phyloP scores from a whole-genome alignment of 2,797 vertebrate genomes.

The Phalloptychus januarius region DNA sequence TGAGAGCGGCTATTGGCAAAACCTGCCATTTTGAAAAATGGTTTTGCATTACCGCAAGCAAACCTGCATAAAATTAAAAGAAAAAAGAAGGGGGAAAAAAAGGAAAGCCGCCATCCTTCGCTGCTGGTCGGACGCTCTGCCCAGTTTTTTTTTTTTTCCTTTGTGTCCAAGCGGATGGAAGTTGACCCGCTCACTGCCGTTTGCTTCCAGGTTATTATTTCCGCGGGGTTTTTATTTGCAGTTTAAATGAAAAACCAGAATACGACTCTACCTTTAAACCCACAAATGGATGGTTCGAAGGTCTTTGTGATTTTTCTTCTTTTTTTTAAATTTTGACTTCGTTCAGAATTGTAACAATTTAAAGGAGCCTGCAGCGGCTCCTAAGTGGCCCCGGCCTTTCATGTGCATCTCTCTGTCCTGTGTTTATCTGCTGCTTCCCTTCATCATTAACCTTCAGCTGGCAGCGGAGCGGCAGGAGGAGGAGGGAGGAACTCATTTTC shows the following conservation, averaged over 20 bases:
- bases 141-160: slow-evolving; percentile 62
- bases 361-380: not conserved
- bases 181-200: slow-evolving; percentile 6
- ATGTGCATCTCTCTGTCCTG: slow-evolving; percentile 55
- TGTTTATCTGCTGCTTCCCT: slow-evolving; percentile 61
- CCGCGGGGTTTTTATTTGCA: not conserved
- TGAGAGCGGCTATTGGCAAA: slow-evolving; percentile 16
- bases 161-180: slow-evolving; percentile 26
- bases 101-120: not conserved
- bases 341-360: not conserved
- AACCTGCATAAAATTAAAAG: slow-evolving; percentile 4
- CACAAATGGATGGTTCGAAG: not conserved
- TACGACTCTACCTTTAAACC: not conserved
- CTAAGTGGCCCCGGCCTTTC: slow-evolving; percentile 3
- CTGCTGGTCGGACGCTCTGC: slow-evolving; percentile 34
- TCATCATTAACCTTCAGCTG: slow-evolving; percentile 79
- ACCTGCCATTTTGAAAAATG: slow-evolving; percentile 47
- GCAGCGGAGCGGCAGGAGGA: slow-evolving; percentile 35
- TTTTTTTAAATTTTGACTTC: not conserved
- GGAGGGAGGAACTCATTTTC: slow-evolving; percentile 52
- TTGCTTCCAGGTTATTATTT: slow-evolving; percentile 2
- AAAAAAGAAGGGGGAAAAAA: not conserved
- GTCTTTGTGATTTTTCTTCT: not conserved
- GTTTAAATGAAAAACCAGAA: not conserved
- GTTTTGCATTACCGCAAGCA: slow-evolving; percentile 20